These are phyloP conservation scores for Microtus ochrogaster DNA, from an alignment of 2,113 vertebrate genomes.

Conservation along the genomic window DNA sequence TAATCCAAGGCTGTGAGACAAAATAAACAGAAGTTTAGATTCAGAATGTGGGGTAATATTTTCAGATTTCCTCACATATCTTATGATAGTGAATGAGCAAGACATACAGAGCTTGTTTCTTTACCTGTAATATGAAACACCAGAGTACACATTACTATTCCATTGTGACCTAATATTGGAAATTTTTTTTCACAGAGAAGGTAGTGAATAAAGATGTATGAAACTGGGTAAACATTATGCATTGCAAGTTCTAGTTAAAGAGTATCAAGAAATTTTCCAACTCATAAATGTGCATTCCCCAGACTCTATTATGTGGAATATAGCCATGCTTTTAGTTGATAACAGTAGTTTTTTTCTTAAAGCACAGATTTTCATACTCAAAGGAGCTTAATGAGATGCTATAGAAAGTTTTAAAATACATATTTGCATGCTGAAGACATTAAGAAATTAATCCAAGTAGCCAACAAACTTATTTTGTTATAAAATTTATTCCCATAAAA, in stretches of 20 bases:
- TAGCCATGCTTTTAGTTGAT: background rate
- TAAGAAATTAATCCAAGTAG: slow-evolving; percentile 21
- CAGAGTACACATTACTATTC: background rate
- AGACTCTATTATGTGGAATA: background rate
- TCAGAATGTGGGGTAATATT: background rate
- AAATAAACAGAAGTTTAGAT: background rate
- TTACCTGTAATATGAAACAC: background rate
- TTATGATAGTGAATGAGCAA: background rate
- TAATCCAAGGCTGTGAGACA: background rate
- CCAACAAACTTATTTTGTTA: background rate
- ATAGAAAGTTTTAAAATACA: slow-evolving; percentile 16
- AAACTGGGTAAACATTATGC: background rate
- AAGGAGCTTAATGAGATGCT: slow-evolving; percentile 17
- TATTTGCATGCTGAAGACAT: background rate
- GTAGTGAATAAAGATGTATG: background rate
- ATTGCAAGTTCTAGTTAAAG: background rate
- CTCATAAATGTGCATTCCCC: background rate
- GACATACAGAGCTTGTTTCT: background rate
- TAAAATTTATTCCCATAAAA: background rate
- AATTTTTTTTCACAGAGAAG: background rate
- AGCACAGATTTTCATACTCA: slow-evolving; percentile 17
- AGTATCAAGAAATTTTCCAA: slow-evolving; percentile 5
- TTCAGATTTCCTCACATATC: background rate
- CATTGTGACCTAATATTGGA: slow-evolving; percentile 20
- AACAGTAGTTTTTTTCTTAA: slow-evolving; percentile 38